These are phyloP conservation scores for Priocnemis perturbator DNA, from an alignment of 2,888 invertebrate genomes.

Conservation along the genomic window DNA sequence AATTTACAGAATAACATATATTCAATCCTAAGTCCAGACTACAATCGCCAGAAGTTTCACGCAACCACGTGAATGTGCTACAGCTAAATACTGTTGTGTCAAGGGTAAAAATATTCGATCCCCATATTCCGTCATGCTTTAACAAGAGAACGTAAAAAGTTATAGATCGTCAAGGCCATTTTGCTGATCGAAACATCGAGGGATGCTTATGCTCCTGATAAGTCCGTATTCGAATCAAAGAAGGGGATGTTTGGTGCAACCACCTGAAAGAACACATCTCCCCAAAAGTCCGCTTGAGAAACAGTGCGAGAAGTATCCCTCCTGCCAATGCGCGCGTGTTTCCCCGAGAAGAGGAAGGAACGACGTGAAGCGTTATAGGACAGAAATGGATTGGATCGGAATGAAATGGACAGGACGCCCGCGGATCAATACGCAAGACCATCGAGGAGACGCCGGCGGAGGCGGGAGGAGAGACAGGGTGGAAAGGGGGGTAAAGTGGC, in stretches of 20 bases:
- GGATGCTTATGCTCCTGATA: no score
- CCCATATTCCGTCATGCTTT: no score
- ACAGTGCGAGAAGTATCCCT: neutral
- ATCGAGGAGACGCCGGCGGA: constrained; percentile 55
- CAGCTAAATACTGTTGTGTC: no score
- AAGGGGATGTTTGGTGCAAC: neutral
- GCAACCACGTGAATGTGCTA: no score
- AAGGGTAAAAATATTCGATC: no score
- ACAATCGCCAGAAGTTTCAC: no score
- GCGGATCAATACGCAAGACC: constrained; percentile 73
- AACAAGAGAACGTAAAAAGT: no score
- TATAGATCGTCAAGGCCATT: no score
- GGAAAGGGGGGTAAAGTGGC: neutral
- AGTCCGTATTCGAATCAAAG: neutral
- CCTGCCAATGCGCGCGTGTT: neutral
- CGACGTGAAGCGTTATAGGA: constrained; percentile 14
- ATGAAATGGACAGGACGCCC: constrained; percentile 58
- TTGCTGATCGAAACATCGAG: no score
- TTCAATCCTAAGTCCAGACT: no score
- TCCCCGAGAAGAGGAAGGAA: constrained; percentile 13
- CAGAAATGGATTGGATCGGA: constrained; percentile 52
- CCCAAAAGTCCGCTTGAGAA: neutral
- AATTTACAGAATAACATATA: no score
- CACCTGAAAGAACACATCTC: neutral
- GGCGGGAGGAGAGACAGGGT: constrained; percentile 29